Percentiles rank a stretch among this genome's conserved stretches.
Evolutionary conservation across 1,140 invertebrate genomes (phyloP).

Genomic region (Cotesia glomerata): DNA sequence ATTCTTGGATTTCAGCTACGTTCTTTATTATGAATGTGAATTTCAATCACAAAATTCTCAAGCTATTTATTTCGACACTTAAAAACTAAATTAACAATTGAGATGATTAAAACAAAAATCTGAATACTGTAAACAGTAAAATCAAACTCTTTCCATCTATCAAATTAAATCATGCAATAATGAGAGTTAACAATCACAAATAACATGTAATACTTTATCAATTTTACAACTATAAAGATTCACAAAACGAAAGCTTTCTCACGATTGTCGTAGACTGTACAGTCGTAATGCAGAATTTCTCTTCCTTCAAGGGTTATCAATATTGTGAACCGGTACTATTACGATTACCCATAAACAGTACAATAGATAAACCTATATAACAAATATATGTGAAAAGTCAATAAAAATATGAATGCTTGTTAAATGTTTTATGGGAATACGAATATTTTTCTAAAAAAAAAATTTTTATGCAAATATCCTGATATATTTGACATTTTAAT

Average conservation of each 20-base stretch:
- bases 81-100: no score
- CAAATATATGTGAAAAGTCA: not conserved
- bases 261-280: constrained; percentile 11
- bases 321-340: constrained; percentile 23
- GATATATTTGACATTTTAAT: constrained; percentile 17
- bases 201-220: not conserved
- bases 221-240: not conserved
- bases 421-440: not conserved
- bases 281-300: constrained; percentile 1
- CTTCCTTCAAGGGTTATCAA: not conserved
- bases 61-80: no score
- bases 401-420: not conserved
- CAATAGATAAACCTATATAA: constrained; percentile 15
- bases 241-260: constrained; percentile 20
- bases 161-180: not conserved
- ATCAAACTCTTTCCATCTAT: no score
- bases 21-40: no score
- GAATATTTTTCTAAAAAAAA: not conserved
- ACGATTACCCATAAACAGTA: not conserved
- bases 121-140: no score
- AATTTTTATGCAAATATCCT: not conserved
- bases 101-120: no score
- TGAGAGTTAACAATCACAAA: not conserved
- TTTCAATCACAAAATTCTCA: no score
- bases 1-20: no score